Evolutionary conservation across 2,113 vertebrate genomes (phyloP).

Genomic region (Otocyon megalotis): DNA sequence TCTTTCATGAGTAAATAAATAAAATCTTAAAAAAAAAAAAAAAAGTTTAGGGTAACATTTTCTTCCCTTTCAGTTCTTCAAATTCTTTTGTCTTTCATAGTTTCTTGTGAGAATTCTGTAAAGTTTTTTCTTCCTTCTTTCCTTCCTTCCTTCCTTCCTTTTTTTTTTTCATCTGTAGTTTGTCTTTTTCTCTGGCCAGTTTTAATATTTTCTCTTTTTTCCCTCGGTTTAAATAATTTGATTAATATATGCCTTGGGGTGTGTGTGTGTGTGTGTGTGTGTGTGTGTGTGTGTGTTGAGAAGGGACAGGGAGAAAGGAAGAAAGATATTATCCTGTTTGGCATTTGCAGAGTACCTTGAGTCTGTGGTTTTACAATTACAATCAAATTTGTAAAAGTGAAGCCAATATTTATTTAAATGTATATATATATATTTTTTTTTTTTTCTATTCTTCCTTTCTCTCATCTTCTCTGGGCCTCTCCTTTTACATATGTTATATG

Average conservation of each 20-base stretch:
- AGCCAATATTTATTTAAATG: neutral
- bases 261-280: neutral
- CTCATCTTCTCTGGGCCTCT: neutral
- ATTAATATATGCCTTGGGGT: neutral
- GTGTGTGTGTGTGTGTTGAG: neutral
- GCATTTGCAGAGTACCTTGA: neutral
- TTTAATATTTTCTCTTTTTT: neutral
- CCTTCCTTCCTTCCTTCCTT: neutral
- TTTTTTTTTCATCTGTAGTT: neutral
- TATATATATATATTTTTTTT: no score
- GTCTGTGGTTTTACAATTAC: neutral
- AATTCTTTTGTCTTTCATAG: neutral
- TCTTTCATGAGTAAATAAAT: no score
- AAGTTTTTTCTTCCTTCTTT: neutral
- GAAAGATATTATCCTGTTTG: neutral
- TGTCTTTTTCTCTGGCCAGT: neutral
- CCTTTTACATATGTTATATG: neutral
- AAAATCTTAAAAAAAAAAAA: no score
- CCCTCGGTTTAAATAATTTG: neutral
- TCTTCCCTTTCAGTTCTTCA: neutral
- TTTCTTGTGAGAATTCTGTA: neutral
- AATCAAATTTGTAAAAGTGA: neutral
- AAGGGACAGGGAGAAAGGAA: neutral
- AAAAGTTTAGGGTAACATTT: neutral
- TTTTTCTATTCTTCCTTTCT: neutral